Base-by-base conservation (phyloP, 2,797 vertebrate species). In the Pyrocephalus nanus region DNA sequence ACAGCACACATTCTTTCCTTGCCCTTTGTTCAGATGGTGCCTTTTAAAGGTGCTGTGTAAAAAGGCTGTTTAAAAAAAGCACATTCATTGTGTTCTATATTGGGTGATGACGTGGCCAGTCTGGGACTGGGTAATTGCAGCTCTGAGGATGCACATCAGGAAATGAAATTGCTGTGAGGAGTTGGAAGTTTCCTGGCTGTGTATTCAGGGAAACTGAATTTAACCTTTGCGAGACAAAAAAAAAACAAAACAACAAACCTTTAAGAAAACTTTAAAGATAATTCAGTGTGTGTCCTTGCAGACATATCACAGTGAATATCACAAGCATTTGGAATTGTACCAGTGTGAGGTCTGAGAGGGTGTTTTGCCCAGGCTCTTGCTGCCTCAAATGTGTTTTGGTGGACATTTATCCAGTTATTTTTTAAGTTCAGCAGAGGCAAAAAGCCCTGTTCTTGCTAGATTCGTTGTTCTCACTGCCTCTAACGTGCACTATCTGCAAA, bases 21-120 rank as follows among this genome's bases (percentile, higher is more conserved):
- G 57, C 38, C 66, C 50, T 93, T 96, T 96, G 83, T 93, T 78
- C 88, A 93, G 62, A 91, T 87, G 90, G 96, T 97, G 96, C 80
- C 96, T 96, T 92, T 86, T 87, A 88, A 93, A 95, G 86, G 57
- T 87, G 75, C 57, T 78, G n/a, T 51, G 51, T 92, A 74, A 86
- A 94, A 91, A 45, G 34, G 20, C 71, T 67, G 73, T 72, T 94
- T 75, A 55, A 85, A 93, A 94, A 86, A 92, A 91, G 43, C n/a
- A 3, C 17, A 3, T 90, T 77, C 57, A 61, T 90, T 78, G 73
- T 90, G 79, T 87, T 92, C 95, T 96, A 86, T 95, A 88, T 96
- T 96, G 75, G 94, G 89, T 43, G 3, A 36, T 93, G 92, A 91
- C 43, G 75, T 88, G 69, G 89, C 50, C 78, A 47, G 89, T n/a